Conservation (phyloP, 2,797 vertebrate species). For the Lutjanus argentimaculatus region DNA sequence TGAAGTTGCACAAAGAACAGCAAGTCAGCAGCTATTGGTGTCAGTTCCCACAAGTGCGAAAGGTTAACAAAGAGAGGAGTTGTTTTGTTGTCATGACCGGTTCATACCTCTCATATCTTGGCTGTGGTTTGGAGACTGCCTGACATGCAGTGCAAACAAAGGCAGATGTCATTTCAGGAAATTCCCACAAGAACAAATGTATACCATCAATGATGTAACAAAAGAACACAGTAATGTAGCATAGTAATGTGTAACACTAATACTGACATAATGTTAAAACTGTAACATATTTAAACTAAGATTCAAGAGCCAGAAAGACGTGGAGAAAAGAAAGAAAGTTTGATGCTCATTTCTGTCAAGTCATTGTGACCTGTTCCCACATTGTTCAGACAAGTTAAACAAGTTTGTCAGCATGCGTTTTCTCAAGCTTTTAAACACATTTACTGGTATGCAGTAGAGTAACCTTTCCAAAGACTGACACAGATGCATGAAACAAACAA, state of each 20-base stretch:
- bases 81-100: background rate
- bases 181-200: background rate
- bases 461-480: background rate
- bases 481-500: background rate
- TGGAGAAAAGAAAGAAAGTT: background rate
- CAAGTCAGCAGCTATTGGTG: background rate
- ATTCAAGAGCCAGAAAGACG: background rate
- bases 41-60: background rate
- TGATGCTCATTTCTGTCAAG: background rate
- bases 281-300: background rate
- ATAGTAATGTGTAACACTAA: no score
- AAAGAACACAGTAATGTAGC: background rate
- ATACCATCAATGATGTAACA: background rate
- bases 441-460: background rate
- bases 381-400: background rate
- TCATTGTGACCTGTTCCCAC: background rate
- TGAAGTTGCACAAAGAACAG: no score
- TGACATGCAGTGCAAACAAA: background rate
- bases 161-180: background rate
- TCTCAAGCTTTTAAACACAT: background rate
- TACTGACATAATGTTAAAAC: background rate
- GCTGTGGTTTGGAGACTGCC: background rate
- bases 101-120: constrained; percentile 3
- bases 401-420: background rate
- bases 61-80: background rate